Conservation (phyloP, 2,113 vertebrate genomes). For the Petaurus breviceps region DNA sequence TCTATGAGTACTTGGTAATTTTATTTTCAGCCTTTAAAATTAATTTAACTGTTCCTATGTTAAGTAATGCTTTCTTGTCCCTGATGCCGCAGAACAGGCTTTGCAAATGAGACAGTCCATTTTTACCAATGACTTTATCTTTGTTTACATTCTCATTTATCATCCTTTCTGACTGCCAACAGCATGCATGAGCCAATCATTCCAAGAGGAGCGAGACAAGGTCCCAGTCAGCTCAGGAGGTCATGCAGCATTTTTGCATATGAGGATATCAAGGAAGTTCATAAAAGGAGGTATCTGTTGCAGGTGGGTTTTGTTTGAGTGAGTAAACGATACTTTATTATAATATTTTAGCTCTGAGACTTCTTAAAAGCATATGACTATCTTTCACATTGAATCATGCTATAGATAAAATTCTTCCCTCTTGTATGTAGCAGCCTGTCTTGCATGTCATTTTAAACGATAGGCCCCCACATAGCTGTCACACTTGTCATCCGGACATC, state of each 20-base stretch:
- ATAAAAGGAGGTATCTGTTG: slow-evolving; percentile 97
- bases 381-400: background rate
- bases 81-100: background rate
- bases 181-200: slow-evolving; percentile 99
- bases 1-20: background rate
- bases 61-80: background rate
- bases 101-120: background rate
- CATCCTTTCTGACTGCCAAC: background rate
- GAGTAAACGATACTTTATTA: background rate
- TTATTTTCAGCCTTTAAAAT: slow-evolving; percentile 34
- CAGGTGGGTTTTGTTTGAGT: slow-evolving; percentile 85
- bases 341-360: background rate
- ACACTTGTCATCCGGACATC: background rate
- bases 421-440: background rate
- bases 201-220: slow-evolving; percentile 95
- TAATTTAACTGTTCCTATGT: background rate
- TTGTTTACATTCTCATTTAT: slow-evolving; percentile 19
- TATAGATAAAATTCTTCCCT: background rate
- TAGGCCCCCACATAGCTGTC: background rate
- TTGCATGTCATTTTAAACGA: background rate
- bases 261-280: slow-evolving; percentile 98
- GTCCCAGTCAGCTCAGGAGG: slow-evolving; percentile 96
- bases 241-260: slow-evolving; percentile 98
- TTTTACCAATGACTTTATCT: slow-evolving; percentile 5
- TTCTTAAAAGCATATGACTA: background rate